These are phyloP conservation scores for Sphaerophoria taeniata DNA, from an alignment of 2,888 invertebrate species.

Conservation along the genomic window DNA sequence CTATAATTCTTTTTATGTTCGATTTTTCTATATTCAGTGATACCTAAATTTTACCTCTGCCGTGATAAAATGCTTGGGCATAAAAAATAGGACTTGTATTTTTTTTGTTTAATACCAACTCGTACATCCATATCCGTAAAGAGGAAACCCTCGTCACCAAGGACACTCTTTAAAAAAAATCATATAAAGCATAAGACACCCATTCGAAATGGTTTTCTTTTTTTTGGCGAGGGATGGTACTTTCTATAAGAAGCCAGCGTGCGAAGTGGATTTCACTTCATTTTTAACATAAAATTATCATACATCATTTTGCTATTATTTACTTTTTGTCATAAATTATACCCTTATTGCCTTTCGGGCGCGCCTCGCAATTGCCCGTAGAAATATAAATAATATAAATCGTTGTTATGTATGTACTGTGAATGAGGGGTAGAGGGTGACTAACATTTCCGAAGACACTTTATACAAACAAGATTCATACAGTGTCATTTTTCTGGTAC, in stretches of 20 bases:
- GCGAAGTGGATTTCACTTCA: constrained; percentile 67
- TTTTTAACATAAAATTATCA: constrained; percentile 73
- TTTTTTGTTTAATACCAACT: not conserved
- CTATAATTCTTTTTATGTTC: constrained; percentile 36
- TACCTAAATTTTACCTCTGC: constrained; percentile 32
- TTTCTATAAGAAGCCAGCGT: constrained; percentile 37
- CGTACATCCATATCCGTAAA: constrained; percentile 12
- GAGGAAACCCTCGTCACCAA: constrained; percentile 41
- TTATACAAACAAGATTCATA: constrained; percentile 54
- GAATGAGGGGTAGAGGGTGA: not conserved
- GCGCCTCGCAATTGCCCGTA: constrained; percentile 61
- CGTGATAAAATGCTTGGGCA: constrained; percentile 60
- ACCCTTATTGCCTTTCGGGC: constrained; percentile 57
- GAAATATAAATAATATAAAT: constrained; percentile 73
- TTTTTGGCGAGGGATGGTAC: not conserved
- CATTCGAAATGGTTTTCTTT: constrained; percentile 40
- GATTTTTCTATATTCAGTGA: not conserved
- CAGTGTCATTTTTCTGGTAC: constrained; percentile 21
- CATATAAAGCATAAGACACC: constrained; percentile 44
- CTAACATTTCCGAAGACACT: constrained; percentile 34
- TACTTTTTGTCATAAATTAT: constrained; percentile 73
- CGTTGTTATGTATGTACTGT: constrained; percentile 43
- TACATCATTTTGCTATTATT: constrained; percentile 72
- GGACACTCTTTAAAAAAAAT: not conserved
- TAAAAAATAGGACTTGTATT: constrained; percentile 56